phyloP scores from a whole-genome alignment of 2,113 vertebrate species.

The Himantopus leucocephalus region DNA sequence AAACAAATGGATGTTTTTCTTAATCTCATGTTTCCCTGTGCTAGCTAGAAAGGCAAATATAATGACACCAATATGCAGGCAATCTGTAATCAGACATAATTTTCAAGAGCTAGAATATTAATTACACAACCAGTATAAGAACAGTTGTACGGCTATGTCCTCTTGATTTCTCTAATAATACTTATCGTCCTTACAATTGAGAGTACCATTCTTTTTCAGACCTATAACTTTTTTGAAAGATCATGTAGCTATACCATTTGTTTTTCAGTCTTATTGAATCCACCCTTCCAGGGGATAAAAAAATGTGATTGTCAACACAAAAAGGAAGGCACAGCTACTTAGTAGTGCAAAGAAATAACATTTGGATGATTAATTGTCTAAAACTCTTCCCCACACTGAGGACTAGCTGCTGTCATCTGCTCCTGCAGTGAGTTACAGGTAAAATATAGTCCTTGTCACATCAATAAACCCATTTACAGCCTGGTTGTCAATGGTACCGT shows the following conservation, averaged over 20 bases:
- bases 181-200: neutral
- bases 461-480: neutral
- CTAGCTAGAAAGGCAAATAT: neutral
- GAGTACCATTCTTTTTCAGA: neutral
- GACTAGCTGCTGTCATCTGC: neutral
- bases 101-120: neutral
- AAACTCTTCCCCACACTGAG: neutral
- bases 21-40: neutral
- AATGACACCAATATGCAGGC: neutral
- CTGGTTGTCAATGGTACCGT: neutral
- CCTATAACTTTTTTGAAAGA: neutral
- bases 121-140: neutral
- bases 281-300: neutral
- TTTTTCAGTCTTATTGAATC: neutral
- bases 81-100: neutral
- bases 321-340: neutral
- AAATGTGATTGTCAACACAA: neutral
- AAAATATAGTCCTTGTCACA: neutral
- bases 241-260: neutral
- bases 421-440: neutral
- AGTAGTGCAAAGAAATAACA: neutral
- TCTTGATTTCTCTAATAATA: neutral
- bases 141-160: neutral
- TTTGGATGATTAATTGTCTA: neutral
- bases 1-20: neutral